Conservation (phyloP, 2,797 vertebrate genomes). For the Antennarius maculatus region DNA sequence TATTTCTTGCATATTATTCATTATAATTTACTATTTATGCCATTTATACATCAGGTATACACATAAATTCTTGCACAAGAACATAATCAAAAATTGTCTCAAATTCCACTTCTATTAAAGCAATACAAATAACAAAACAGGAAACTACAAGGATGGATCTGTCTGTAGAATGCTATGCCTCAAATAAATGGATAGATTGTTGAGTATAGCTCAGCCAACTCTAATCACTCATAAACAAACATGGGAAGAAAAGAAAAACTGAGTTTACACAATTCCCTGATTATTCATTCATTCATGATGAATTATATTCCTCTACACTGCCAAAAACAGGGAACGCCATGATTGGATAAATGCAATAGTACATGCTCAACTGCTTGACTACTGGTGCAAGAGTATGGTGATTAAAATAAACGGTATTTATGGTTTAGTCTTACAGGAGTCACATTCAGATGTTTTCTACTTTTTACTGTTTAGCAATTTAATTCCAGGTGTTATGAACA, state of each 20-base stretch:
- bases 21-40: too few relatives aligned
- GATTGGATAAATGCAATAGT: too few relatives aligned
- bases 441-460: not conserved
- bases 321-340: not conserved
- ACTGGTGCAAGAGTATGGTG: not conserved
- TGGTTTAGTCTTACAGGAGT: not conserved
- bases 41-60: too few relatives aligned
- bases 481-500: not conserved
- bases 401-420: not conserved
- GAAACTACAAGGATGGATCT: not conserved
- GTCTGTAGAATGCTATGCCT: not conserved
- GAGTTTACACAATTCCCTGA: not conserved
- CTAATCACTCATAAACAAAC: not conserved
- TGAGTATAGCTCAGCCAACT: not conserved
- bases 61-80: too few relatives aligned
- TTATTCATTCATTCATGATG: not conserved
- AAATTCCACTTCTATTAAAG: too few relatives aligned
- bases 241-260: not conserved
- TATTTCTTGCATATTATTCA: too few relatives aligned
- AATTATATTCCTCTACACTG: not conserved
- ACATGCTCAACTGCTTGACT: too few relatives aligned
- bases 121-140: not conserved
- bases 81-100: too few relatives aligned
- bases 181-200: not conserved
- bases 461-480: not conserved